Evolutionary conservation across 1,140 invertebrate genomes (phyloP).

Genomic region (Drosophila nannoptera): DNA sequence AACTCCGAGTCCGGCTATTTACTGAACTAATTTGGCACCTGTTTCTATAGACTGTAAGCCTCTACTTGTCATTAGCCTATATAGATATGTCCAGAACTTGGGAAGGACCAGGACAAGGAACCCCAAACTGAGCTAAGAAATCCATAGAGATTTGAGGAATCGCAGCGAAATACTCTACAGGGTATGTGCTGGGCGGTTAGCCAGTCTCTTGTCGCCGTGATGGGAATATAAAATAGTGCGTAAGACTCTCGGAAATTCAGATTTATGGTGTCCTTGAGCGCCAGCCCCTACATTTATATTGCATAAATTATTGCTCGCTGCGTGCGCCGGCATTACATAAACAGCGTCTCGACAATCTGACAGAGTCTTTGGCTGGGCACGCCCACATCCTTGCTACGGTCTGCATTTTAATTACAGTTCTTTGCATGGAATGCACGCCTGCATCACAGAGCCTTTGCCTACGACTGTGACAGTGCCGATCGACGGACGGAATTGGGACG

Average conservation of each 20-base stretch:
- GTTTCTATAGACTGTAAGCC: too few relatives aligned
- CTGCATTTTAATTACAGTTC: constrained; percentile 53
- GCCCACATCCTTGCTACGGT: constrained; percentile 23
- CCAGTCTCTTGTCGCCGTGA: not conserved
- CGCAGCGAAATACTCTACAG: too few relatives aligned
- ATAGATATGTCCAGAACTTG: too few relatives aligned
- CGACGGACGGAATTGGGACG: not conserved
- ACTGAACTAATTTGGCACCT: too few relatives aligned
- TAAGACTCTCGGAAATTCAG: not conserved
- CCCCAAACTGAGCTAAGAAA: too few relatives aligned
- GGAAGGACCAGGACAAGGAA: too few relatives aligned
- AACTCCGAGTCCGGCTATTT: too few relatives aligned
- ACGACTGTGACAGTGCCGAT: too few relatives aligned
- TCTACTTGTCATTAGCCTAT: too few relatives aligned
- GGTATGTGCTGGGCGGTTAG: too few relatives aligned
- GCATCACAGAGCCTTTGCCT: constrained; percentile 3
- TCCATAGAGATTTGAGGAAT: too few relatives aligned
- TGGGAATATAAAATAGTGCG: not conserved
- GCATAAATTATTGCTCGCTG: constrained; percentile 35
- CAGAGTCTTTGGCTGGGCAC: not conserved
- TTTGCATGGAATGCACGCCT: constrained; percentile 27
- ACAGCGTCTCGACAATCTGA: constrained; percentile 1
- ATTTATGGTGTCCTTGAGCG: constrained; percentile 7
- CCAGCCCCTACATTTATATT: constrained; percentile 15
- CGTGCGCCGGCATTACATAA: not conserved